Evolutionary conservation across 2,113 vertebrate genomes (phyloP).

Genomic region (Grammomys dolichurus): DNA sequence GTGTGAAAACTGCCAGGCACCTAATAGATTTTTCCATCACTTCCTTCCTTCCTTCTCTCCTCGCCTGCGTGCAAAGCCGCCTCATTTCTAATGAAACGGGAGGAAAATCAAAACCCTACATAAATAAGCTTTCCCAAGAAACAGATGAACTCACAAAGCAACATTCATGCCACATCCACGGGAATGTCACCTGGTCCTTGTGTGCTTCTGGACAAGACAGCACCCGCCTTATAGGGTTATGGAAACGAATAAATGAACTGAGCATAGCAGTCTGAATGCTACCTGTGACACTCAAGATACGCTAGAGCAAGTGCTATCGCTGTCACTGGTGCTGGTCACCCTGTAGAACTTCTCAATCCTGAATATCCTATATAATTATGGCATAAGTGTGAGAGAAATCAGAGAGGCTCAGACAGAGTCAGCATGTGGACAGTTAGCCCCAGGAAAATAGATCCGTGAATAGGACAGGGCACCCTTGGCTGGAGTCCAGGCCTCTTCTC

Average conservation of each 20-base stretch:
- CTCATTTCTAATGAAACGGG: slow-evolving; percentile 7
- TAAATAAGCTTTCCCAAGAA: slow-evolving; percentile 43
- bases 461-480: background rate
- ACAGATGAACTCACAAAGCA: background rate
- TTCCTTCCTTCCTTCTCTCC: background rate
- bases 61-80: slow-evolving; percentile 20
- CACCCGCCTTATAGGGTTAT: background rate
- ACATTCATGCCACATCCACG: rapidly evolving
- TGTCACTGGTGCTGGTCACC: background rate
- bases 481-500: background rate
- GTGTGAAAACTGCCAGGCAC: background rate
- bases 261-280: background rate
- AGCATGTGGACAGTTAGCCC: rapidly evolving
- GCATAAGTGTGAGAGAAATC: background rate
- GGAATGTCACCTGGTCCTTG: background rate
- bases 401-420: background rate
- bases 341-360: background rate
- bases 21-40: background rate
- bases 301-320: background rate
- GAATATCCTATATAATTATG: background rate
- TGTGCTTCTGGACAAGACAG: background rate
- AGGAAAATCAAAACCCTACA: background rate
- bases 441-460: background rate
- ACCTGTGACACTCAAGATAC: background rate
- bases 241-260: background rate